These are phyloP conservation scores for Steinernema carpocapsae DNA, from an alignment of 2,888 invertebrate genomes.

Conservation along the genomic window DNA sequence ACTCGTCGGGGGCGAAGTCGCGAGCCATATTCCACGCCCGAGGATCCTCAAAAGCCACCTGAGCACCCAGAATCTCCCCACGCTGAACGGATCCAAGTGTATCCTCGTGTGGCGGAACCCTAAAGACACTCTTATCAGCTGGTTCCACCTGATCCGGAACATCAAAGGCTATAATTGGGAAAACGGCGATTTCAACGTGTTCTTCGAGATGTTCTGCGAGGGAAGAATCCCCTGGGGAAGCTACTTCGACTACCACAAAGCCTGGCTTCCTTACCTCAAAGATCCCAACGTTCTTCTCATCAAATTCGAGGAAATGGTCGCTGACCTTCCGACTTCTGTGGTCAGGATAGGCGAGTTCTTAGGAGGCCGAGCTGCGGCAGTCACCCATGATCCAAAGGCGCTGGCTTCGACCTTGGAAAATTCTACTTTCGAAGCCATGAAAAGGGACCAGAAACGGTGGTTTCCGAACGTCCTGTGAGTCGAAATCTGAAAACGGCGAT, in stretches of 20 bases:
- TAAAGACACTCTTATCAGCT: slow-evolving; percentile 42
- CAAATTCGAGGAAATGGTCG: slow-evolving; percentile 55
- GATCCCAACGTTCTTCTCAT: slow-evolving; percentile 54
- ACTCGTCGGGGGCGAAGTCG: slow-evolving; percentile 8
- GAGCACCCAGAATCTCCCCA: not conserved
- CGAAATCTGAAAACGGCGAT: not conserved
- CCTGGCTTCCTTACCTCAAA: slow-evolving; percentile 48
- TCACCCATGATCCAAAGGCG: slow-evolving; percentile 43
- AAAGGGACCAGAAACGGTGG: slow-evolving; percentile 58
- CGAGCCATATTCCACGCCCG: not conserved
- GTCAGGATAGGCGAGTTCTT: slow-evolving; percentile 53
- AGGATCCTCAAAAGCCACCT: slow-evolving; percentile 29
- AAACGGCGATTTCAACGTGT: slow-evolving; percentile 50
- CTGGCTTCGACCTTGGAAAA: slow-evolving; percentile 47
- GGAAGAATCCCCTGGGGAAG: slow-evolving; percentile 51
- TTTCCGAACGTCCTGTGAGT: slow-evolving; percentile 45
- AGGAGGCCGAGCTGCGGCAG: slow-evolving; percentile 47
- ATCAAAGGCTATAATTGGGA: slow-evolving; percentile 60
- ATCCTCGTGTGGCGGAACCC: slow-evolving; percentile 28
- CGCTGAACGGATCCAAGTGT: not conserved
- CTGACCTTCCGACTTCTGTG: slow-evolving; percentile 45
- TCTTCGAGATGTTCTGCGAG: slow-evolving; percentile 54
- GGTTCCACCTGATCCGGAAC: slow-evolving; percentile 58
- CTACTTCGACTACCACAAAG: slow-evolving; percentile 52
- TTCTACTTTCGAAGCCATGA: slow-evolving; percentile 55